These are phyloP conservation scores for Scaptomyza polygonia DNA, from an alignment of 2,888 invertebrate genomes.

Conservation along the genomic window DNA sequence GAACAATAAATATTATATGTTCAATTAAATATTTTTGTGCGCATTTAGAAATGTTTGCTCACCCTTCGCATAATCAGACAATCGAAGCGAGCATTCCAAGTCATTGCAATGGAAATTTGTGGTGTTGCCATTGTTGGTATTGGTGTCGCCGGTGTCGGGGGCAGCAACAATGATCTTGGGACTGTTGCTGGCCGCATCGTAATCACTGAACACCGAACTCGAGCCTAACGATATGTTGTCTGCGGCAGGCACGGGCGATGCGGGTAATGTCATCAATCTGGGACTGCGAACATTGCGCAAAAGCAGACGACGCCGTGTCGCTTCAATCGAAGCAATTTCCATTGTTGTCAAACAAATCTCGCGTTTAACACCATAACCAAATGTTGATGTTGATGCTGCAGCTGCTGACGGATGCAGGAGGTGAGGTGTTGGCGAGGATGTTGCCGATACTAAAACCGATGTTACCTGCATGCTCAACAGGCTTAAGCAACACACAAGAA, in stretches of 20 bases:
- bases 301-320: slow-evolving; percentile 4
- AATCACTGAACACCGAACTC: not conserved
- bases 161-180: slow-evolving; percentile 3
- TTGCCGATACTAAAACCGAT: slow-evolving; percentile 5
- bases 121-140: not conserved
- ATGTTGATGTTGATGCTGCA: not conserved
- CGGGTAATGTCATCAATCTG: not conserved
- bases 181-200: not conserved
- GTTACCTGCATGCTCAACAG: slow-evolving; percentile 17
- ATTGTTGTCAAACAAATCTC: not conserved
- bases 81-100: not conserved
- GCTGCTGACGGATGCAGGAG: not conserved
- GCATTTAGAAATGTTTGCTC: not conserved
- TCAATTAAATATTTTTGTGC: too few species aligned
- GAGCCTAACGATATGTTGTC: slow-evolving; percentile 4
- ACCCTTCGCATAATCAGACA: slow-evolving; percentile 12
- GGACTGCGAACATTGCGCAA: slow-evolving; percentile 2
- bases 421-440: not conserved
- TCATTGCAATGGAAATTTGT: slow-evolving; percentile 2
- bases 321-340: slow-evolving; percentile 5
- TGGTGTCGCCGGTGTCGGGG: not conserved
- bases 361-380: not conserved
- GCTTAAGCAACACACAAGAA: not conserved
- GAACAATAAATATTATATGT: not conserved
- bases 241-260: not conserved